Base-by-base conservation (phyloP, 2,113 vertebrate genomes). In the Nansenia antarctica region DNA sequence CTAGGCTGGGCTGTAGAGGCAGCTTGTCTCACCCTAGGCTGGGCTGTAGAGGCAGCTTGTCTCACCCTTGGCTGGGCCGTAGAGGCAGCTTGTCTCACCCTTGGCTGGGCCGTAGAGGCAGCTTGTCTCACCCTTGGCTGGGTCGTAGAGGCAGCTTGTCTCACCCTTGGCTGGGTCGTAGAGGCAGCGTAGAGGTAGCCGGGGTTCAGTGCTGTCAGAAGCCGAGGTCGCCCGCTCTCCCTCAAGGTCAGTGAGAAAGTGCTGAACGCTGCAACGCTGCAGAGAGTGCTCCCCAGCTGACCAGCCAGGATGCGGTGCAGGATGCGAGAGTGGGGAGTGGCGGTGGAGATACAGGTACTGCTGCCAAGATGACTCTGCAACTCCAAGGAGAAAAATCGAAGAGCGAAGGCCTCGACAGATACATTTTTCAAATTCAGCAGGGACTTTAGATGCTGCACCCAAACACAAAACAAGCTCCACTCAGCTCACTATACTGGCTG, bases 241-340 rank as follows among this genome's bases (percentile, higher is more conserved):
- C 29, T 32, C 67, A 80, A 80, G 72, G 80, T 75, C 65, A 81
- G 20, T n/a, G 68, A 55, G 26, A 69, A 74, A 65, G 27, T 61
- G 71, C 71, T 65, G 74, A 74, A 53, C 20, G 35, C 15, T 55
- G 64, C 54, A 61, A n/a, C 55, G 12, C 57, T 47, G 31, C 57
- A 29, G 24, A 30, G 58, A 72, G 61, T 49, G 37, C 64, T 68
- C 39, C 30, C 42, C 59, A 52, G 49, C 73, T 55, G 68, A 70
- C 45, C 24, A 29, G n/a, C 27, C 53, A 58, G 65, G 52, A 42
- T 42, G 42, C 18, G 3, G 34, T 59, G 57, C 20, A 24, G 42
- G 30, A 18, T 29, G 42, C 15, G 35, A 2, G 37, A 20, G 42
- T 24, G 63, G 30, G 20, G 42, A 31, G 31, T 31, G 30, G 27